Percentiles rank a stretch among this genome's conserved stretches.
These are phyloP conservation scores for Poecilia latipinna DNA, from an alignment of 2,113 vertebrate genomes.

Conservation along the genomic window DNA sequence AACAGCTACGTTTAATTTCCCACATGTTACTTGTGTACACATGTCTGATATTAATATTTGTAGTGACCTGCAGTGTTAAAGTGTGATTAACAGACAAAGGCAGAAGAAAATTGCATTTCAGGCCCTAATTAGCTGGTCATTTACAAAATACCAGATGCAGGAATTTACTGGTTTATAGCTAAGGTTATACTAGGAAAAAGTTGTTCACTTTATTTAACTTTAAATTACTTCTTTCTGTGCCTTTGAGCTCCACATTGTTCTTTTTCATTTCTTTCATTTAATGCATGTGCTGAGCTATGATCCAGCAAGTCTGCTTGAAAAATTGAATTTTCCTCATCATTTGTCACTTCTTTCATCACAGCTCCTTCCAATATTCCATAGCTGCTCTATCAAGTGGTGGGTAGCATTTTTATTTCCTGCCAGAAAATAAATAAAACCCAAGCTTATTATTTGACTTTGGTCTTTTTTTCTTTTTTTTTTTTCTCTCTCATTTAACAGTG, in stretches of 20 bases:
- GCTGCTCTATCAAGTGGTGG: neutral
- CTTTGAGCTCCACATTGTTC: neutral
- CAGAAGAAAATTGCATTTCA: neutral
- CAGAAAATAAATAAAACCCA: neutral
- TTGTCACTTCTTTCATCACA: slow-evolving; percentile 15
- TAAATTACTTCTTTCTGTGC: neutral
- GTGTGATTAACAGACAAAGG: neutral
- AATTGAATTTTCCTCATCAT: slow-evolving; percentile 31
- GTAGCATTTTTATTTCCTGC: neutral
- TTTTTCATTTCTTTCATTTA: neutral
- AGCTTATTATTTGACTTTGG: neutral
- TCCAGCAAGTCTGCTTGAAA: slow-evolving; percentile 2
- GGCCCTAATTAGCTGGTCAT: no score
- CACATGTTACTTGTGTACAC: no score
- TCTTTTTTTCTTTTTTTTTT: neutral
- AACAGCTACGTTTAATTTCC: no score
- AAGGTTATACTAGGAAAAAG: neutral
- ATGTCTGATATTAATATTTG: neutral
- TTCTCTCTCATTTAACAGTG: neutral
- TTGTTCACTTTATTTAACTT: neutral
- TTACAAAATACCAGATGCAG: neutral
- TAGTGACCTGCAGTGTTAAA: neutral
- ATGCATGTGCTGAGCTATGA: neutral
- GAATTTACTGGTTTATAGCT: neutral
- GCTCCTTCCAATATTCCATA: neutral